Percentiles rank a stretch among this genome's conserved stretches.
Conservation (phyloP, 2,797 vertebrate genomes). For the Notolabrus celidotus region DNA sequence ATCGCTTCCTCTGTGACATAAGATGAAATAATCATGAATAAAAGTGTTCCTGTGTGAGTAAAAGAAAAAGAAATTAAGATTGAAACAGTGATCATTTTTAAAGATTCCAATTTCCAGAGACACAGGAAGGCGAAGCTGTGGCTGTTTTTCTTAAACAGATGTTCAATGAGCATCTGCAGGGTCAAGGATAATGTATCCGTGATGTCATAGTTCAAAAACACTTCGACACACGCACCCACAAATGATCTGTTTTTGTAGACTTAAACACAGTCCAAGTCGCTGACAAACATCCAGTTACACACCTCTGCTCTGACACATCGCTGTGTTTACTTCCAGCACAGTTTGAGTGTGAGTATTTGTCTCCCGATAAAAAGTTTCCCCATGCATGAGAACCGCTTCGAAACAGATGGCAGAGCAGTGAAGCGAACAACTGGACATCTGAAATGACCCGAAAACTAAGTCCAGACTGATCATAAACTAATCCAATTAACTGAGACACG, state of each 20-base stretch:
- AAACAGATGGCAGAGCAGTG: conserved; percentile 52
- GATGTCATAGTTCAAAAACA: conserved; percentile 22
- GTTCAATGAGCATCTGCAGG: conserved; percentile 5
- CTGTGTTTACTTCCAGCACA: conserved; percentile 22
- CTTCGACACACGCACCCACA: conserved; percentile 8
- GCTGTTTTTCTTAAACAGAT: conserved; percentile 4
- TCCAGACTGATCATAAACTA: conserved; percentile 45
- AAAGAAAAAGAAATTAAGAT: conserved; percentile 1
- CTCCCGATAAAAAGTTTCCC: conserved; percentile 36
- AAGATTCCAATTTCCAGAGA: conserved; percentile 5
- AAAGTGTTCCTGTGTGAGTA: neutral
- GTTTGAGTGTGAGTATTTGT: conserved; percentile 20
- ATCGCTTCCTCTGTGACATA: conserved; percentile 17
- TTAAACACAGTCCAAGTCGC: conserved; percentile 42
- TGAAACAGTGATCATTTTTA: conserved; percentile 10
- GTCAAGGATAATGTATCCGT: conserved; percentile 2
- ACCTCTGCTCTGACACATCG: conserved; percentile 30
- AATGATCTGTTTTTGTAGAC: conserved; percentile 34
- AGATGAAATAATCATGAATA: conserved; percentile 8
- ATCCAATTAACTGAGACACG: conserved; percentile 20
- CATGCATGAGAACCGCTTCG: conserved; percentile 41
- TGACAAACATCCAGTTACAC: conserved; percentile 43
- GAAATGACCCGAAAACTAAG: conserved; percentile 47
- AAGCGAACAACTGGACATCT: conserved; percentile 49
- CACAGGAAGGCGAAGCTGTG: neutral